Base-by-base conservation (phyloP, 2,113 vertebrate genomes). In the Ivindomyrus marchei region DNA sequence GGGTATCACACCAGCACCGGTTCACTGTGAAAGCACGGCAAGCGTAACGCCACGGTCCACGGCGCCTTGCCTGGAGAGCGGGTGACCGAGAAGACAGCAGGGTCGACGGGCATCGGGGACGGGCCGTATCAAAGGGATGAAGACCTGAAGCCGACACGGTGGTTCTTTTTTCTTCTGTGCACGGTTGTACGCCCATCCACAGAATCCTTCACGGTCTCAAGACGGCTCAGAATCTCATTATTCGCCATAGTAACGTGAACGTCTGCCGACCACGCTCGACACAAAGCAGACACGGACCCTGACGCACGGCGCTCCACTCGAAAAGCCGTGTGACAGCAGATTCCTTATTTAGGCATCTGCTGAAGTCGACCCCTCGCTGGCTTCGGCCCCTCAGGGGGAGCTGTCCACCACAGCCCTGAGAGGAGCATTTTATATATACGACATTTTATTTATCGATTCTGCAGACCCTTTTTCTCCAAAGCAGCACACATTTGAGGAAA, bases 291-390 rank as follows among this genome's bases (percentile, higher is more conserved):
- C 27, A 10, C 62, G 2, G 50, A 19, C 31, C 49, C 47, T n/a
- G 45, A 77, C 6, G 31, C 74, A 42, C 15, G 5, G 36, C 4
- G 74, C 31, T 4, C 21, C 21, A 36, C 31, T 88, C 46, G 62
- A 24, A 19, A 49, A 46, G 36, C 89, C 58, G 2, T 15, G 66
- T 31, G 89, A 90, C 89, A 88, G 89, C 85, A 53, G 66, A 86
- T 52, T 88, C 89, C 89, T 87, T 87, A 87, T 90, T 83, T 90
- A 77, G 85, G 89, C 85, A 53, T 80, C 83, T 62, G n/a, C 56
- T 49, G 42, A 31, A 66, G 42, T 45, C 47, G 58, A 58, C 53
- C 31, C 39, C 46, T 74, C 11, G 2, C 42, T 27, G 21, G 11
- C 24, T 70, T 31, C 1, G 87, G 36, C 36, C 80, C 62, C n/a